Conservation (phyloP, 2,113 vertebrate species). For the Aptenodytes patagonicus region DNA sequence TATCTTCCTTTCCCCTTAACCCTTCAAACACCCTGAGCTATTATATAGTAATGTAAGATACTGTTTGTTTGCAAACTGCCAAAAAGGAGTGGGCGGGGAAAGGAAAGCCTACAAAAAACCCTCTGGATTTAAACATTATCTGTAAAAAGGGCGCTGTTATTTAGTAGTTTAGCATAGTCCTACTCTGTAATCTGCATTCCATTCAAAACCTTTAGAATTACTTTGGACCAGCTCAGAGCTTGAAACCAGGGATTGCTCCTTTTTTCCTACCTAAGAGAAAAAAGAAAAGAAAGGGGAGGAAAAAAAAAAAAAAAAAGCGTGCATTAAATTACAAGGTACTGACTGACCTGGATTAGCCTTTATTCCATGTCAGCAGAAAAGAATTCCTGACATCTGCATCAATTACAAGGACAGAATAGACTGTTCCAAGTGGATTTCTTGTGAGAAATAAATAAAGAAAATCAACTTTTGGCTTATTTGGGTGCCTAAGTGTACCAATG, state of each 20-base stretch:
- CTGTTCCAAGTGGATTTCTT: constrained; percentile 19
- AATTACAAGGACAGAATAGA: constrained; percentile 36
- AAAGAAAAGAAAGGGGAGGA: not conserved
- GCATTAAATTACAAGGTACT: constrained; percentile 67
- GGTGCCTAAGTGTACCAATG: not conserved
- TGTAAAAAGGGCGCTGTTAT: not conserved
- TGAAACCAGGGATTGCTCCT: not conserved
- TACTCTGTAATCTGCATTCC: constrained; percentile 2
- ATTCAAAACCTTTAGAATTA: not conserved
- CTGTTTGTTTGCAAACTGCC: not conserved
- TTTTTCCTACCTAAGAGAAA: not conserved
- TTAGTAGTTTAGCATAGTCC: constrained; percentile 31
- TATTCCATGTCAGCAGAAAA: constrained; percentile 57
- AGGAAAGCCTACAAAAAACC: not conserved
- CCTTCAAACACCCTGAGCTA: not conserved
- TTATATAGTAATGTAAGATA: not conserved
- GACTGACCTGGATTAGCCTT: constrained; percentile 66
- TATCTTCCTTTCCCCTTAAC: constrained; percentile 23
- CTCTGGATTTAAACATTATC: not conserved
- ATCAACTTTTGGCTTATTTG: not conserved
- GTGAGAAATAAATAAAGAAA: constrained; percentile 21
- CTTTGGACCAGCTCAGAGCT: not conserved
- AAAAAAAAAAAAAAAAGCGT: not conserved
- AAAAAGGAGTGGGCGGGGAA: not conserved
- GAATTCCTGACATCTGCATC: constrained; percentile 69